Base-by-base conservation (phyloP, 1,140 invertebrate genomes). In the Lordiphosa mommai region DNA sequence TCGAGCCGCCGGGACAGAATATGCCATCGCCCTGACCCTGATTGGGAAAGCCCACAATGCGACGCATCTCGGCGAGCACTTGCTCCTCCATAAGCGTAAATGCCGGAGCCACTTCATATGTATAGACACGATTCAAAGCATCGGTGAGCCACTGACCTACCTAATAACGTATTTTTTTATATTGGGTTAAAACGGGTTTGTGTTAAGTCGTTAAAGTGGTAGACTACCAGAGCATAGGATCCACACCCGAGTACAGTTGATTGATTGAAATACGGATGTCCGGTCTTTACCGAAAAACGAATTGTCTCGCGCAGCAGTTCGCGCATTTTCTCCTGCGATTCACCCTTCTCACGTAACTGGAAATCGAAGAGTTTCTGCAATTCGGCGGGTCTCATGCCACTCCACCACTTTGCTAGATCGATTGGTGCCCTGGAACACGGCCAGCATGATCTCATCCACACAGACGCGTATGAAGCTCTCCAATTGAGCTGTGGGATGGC, bases 1-100 rank as follows among this genome's bases (percentile, higher is more conserved):
- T 95, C 0, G 97, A 97, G 0, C 98, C 98, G 23, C 98, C 98
- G 6, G 98, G 98, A 80, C 95, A 96, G 89, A 99, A 98, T 38
- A 99, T 96, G 0, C 96, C 97, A 89, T 96, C 96, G 1, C 92
- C 92, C 27, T 79, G 58, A 2, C 93, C 94, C 36, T 92, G 90
- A 7, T 92, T 89, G 3, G 91, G 89, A 91, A 95, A 99, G 0
- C 98, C 97, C 29, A 99, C 92, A 12, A 96, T 93, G 10, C 90
- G 90, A 32, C 96, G 91, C 97, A 99, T 98, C 74, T 96, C 94
- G 1, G 88, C 79, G 27, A 97, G 88, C 0, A 97, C 93, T 7
- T 92, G 91, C 61, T 96, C 94, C 71, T 97, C 96, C 94, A 97
- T 96, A 0, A 97, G 82, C 0, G 94, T 95, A 73, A 97, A 96